Conservation (phyloP, 2,888 invertebrate genomes). For the Philhelius pedissequus region DNA sequence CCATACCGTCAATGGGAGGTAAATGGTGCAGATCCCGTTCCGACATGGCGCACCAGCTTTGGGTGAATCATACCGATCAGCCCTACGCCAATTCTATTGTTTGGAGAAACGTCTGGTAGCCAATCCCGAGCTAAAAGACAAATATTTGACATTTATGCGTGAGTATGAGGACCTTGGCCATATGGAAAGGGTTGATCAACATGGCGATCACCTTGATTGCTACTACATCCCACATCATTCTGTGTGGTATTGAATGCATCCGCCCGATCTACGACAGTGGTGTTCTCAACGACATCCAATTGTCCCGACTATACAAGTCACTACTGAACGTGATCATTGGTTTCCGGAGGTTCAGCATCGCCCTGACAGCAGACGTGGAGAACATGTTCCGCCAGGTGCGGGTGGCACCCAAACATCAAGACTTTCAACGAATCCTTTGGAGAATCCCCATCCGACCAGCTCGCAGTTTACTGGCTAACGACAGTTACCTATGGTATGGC, state of each 20-base stretch:
- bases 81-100: conserved; percentile 1
- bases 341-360: conserved; percentile 26
- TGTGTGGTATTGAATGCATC: conserved; percentile 49
- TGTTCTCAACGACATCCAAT: conserved; percentile 30
- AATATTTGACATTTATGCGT: conserved; percentile 35
- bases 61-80: background rate
- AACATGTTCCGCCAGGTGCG: too few relatives aligned
- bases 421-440: background rate
- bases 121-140: background rate
- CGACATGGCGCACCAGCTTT: background rate
- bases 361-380: too few relatives aligned
- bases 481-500: background rate
- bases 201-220: background rate
- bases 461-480: background rate
- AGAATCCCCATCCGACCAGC: background rate
- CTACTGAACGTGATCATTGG: conserved; percentile 10
- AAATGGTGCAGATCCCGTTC: conserved; percentile 30
- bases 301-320: too few relatives aligned
- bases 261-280: conserved; percentile 6
- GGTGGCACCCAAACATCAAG: background rate
- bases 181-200: background rate
- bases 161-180: background rate
- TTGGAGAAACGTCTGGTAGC: conserved; percentile 12
- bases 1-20: conserved; percentile 8
- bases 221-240: conserved; percentile 44